Percentiles rank a stretch among this genome's conserved stretches.
Conservation (phyloP, 2,888 invertebrate genomes). For the Lamproptera curius region DNA sequence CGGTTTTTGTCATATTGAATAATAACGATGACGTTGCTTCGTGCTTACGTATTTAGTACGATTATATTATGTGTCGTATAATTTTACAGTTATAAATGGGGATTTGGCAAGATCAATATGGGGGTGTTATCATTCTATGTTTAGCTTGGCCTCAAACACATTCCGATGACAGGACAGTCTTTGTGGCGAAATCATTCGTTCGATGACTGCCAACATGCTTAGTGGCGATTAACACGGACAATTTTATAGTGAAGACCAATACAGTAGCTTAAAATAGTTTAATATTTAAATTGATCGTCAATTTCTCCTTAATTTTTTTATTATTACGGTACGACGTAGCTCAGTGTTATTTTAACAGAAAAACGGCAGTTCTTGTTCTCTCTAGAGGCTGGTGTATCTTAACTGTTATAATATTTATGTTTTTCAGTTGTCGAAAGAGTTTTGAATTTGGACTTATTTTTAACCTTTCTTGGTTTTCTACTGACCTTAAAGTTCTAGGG, state of each 20-base stretch:
- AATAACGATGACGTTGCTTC: too few species aligned
- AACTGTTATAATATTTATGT: too few species aligned
- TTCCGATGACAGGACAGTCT: slow-evolving; percentile 10
- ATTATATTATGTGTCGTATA: neutral
- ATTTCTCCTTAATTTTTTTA: neutral
- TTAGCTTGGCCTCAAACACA: slow-evolving; percentile 14
- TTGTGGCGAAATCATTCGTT: slow-evolving; percentile 11
- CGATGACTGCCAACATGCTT: slow-evolving; percentile 11
- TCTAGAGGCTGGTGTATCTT: too few species aligned
- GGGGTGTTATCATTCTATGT: slow-evolving; percentile 9
- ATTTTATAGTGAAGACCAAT: slow-evolving; percentile 4
- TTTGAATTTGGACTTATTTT: too few species aligned
- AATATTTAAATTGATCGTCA: neutral
- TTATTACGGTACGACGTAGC: too few species aligned
- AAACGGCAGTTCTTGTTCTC: too few species aligned
- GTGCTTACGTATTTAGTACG: too few species aligned
- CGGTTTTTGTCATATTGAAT: too few species aligned
- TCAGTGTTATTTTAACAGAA: neutral
- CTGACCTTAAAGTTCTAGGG: too few species aligned
- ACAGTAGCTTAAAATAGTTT: neutral
- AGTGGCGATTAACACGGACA: slow-evolving; percentile 2
- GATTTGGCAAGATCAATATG: slow-evolving; percentile 8
- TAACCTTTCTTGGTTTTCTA: too few species aligned
- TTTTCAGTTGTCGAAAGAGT: too few species aligned
- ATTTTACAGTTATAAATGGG: slow-evolving; percentile 7